These are phyloP conservation scores for Acromyrmex charruanus DNA, from an alignment of 1,140 invertebrate species.

Conservation along the genomic window DNA sequence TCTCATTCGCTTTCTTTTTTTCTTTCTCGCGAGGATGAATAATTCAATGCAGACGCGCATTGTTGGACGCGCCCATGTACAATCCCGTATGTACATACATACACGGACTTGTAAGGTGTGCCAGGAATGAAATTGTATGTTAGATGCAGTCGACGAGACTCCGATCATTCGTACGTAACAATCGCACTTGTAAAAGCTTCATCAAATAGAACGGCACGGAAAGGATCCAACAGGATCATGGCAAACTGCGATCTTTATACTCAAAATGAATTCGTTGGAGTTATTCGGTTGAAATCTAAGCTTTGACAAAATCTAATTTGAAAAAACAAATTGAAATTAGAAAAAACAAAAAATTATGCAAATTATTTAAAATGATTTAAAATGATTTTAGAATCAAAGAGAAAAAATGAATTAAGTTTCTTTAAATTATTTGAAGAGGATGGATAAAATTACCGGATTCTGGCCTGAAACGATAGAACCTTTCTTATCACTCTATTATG, in stretches of 20 bases:
- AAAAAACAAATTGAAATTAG: not conserved
- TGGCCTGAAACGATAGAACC: too few relatives aligned
- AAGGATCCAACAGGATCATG: not conserved
- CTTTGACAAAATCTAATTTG: not conserved
- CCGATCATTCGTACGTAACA: slow-evolving; percentile 14
- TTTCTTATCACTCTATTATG: too few relatives aligned
- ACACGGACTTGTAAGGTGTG: slow-evolving; percentile 78
- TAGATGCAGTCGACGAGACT: slow-evolving; percentile 34
- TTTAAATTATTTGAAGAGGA: not conserved
- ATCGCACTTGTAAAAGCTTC: slow-evolving; percentile 37
- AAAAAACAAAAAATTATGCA: not conserved
- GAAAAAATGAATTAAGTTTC: not conserved
- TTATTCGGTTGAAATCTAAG: not conserved
- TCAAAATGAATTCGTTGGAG: not conserved
- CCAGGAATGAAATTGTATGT: slow-evolving; percentile 82
- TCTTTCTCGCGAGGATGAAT: slow-evolving; percentile 78
- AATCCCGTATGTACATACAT: slow-evolving; percentile 74
- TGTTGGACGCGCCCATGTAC: slow-evolving; percentile 85
- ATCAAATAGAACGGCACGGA: not conserved
- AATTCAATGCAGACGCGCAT: slow-evolving; percentile 81
- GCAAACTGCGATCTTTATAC: not conserved
- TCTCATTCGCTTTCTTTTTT: slow-evolving; percentile 1
- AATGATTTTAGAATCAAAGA: not conserved
- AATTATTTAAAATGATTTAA: not conserved
- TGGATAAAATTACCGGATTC: too few relatives aligned